Conservation (phyloP, 1,140 invertebrate species). For the Tetramorium alpestre region DNA sequence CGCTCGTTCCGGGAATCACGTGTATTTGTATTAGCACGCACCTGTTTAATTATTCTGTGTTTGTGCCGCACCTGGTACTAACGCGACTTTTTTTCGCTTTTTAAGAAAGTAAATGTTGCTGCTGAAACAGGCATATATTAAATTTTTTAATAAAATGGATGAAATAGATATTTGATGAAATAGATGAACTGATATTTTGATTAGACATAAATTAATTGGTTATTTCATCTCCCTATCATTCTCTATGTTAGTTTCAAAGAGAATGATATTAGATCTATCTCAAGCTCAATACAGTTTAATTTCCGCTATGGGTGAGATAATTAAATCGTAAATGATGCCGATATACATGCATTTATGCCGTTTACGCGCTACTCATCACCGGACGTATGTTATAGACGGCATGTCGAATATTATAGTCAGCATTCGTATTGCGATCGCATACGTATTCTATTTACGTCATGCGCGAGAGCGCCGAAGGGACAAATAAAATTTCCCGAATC, state of each 20-base stretch:
- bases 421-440: neutral
- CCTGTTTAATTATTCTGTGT: constrained; percentile 25
- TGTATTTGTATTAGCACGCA: constrained; percentile 11
- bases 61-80: neutral
- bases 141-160: neutral
- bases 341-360: constrained; percentile 1
- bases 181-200: neutral
- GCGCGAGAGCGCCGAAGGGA: neutral
- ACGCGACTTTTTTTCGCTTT: neutral
- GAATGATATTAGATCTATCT: constrained; percentile 5
- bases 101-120: neutral
- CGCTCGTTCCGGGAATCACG: neutral
- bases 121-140: neutral
- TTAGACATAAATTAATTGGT: neutral
- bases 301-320: constrained; percentile 13
- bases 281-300: constrained; percentile 17
- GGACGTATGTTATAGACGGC: constrained; percentile 26
- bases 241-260: neutral
- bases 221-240: neutral
- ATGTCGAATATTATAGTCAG: constrained; percentile 31
- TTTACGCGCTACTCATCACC: constrained; percentile 32
- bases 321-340: constrained; percentile 43
- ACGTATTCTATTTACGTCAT: constrained; percentile 35
- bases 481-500: constrained; percentile 57
- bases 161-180: neutral